Percentiles rank a stretch among this genome's conserved stretches.
phyloP scores from a whole-genome alignment of 2,113 vertebrate species.

The Lepisosteus osseus region DNA sequence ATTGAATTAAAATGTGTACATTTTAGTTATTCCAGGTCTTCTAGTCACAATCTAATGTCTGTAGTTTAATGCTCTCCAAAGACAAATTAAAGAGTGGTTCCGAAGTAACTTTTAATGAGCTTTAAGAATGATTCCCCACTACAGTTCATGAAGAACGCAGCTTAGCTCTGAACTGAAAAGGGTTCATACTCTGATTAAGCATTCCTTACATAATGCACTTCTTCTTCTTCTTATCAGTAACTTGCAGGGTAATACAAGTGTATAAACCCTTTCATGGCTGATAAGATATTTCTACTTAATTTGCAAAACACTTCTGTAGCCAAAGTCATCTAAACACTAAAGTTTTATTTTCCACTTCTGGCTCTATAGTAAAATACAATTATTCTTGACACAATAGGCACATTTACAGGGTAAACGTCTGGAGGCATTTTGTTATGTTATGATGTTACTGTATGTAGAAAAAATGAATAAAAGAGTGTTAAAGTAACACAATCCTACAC shows the following conservation, averaged over 20 bases:
- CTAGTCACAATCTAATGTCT: background rate
- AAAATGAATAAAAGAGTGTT: no score
- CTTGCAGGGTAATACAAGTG: accelerated
- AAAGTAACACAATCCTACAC: no score
- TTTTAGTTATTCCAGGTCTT: background rate
- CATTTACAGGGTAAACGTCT: no score
- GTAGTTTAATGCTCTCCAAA: slow-evolving; percentile 25
- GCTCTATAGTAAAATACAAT: background rate
- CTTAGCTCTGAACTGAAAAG: background rate
- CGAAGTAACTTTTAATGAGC: slow-evolving; percentile 26
- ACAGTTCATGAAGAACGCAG: slow-evolving; percentile 10
- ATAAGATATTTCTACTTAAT: background rate
- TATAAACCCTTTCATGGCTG: background rate
- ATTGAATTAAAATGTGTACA: no score
- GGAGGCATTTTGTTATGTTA: no score
- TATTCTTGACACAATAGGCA: background rate
- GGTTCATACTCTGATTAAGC: background rate
- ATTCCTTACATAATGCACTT: background rate
- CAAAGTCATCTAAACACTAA: background rate
- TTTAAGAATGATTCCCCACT: slow-evolving; percentile 1
- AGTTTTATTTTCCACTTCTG: background rate
- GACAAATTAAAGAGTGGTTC: slow-evolving; percentile 16
- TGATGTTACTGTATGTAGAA: no score
- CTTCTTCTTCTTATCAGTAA: background rate
- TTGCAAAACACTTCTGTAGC: background rate